These are phyloP conservation scores for Drosophila mimica DNA, from an alignment of 2,888 invertebrate genomes.

Conservation along the genomic window DNA sequence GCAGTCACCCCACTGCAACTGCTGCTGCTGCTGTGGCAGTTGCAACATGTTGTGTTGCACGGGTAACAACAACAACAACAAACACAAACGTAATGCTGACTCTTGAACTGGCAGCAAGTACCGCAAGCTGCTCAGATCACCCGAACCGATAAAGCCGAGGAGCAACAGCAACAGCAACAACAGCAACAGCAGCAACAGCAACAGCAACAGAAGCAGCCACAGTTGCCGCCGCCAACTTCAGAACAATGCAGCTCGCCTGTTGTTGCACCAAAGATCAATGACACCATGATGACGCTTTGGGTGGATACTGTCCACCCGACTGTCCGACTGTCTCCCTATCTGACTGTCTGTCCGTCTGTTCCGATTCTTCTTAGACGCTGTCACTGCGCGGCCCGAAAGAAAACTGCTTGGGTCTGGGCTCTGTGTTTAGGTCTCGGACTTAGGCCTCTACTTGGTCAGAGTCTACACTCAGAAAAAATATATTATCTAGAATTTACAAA, in stretches of 20 bases:
- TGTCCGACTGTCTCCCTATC: background rate
- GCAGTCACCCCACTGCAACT: constrained; percentile 31
- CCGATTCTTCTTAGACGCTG: constrained; percentile 48
- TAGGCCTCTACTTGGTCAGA: constrained; percentile 10
- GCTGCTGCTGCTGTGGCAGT: constrained; percentile 45
- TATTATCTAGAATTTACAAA: background rate
- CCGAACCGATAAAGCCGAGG: constrained; percentile 49
- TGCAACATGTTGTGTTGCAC: constrained; percentile 47
- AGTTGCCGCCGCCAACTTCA: constrained; percentile 53
- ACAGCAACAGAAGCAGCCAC: too few species aligned
- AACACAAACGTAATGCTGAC: constrained; percentile 51
- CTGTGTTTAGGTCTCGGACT: constrained; percentile 11
- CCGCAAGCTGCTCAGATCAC: constrained; percentile 64
- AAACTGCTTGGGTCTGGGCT: constrained; percentile 46
- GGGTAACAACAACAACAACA: constrained; percentile 21
- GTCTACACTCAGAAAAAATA: constrained; percentile 3
- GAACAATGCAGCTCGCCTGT: constrained; percentile 77
- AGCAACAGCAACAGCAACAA: constrained; percentile 24
- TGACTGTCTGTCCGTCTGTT: background rate
- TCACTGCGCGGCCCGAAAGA: constrained; percentile 70
- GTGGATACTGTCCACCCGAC: constrained; percentile 50
- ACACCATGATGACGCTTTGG: constrained; percentile 72
- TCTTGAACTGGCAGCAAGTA: constrained; percentile 76
- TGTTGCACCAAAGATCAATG: constrained; percentile 65
- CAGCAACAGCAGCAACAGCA: constrained; percentile 38